phyloP scores from a whole-genome alignment of 1,140 invertebrate species.

The Diabrotica undecimpunctata region DNA sequence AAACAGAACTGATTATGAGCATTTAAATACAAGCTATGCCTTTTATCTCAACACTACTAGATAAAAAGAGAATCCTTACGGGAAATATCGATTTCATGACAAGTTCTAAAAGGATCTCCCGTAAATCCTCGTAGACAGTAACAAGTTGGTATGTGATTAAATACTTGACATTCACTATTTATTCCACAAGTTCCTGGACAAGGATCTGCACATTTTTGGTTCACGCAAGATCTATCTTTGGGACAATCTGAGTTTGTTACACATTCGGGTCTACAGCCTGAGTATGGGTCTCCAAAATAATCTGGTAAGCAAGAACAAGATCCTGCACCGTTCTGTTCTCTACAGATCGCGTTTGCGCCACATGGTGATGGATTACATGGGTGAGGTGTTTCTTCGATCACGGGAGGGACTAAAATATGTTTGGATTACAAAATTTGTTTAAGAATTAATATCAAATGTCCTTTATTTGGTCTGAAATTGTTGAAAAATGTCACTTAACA shows the following conservation, averaged over 20 bases:
- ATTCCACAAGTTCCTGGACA: slow-evolving; percentile 62
- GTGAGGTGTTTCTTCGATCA: slow-evolving; percentile 48
- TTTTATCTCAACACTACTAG: background rate
- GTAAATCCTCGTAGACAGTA: slow-evolving; percentile 63
- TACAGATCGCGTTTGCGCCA: slow-evolving; percentile 77
- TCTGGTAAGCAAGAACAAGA: slow-evolving; percentile 68
- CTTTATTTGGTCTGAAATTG: background rate
- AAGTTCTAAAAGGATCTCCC: slow-evolving; percentile 58
- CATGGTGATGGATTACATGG: slow-evolving; percentile 67
- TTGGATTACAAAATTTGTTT: slow-evolving; percentile 1
- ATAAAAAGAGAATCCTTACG: slow-evolving; percentile 28
- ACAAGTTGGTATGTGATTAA: slow-evolving; percentile 68
- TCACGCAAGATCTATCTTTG: slow-evolving; percentile 58
- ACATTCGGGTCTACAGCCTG: slow-evolving; percentile 72
- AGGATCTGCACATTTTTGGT: slow-evolving; percentile 64
- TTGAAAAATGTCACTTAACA: background rate
- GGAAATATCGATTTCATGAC: slow-evolving; percentile 47
- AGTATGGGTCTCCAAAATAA: slow-evolving; percentile 68
- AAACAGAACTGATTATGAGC: no score
- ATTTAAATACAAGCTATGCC: background rate
- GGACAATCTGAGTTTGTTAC: slow-evolving; percentile 65
- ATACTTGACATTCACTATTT: slow-evolving; percentile 65
- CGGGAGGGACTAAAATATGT: slow-evolving; percentile 43
- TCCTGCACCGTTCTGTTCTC: slow-evolving; percentile 65
- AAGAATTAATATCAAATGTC: background rate